phyloP scores from a whole-genome alignment of 2,797 vertebrate species.

The Halcyon leucocephala region DNA sequence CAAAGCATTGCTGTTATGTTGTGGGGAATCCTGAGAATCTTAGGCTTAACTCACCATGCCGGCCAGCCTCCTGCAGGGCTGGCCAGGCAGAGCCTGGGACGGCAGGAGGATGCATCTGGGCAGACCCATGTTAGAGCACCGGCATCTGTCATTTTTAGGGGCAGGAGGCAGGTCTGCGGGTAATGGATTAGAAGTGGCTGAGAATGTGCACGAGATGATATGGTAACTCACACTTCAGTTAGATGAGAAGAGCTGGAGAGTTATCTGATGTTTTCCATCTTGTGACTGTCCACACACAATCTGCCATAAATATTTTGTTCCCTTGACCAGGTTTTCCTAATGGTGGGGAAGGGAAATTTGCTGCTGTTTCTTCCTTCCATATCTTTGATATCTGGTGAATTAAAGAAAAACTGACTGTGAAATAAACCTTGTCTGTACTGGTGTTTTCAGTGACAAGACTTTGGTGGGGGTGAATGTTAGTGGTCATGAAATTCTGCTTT shows the following conservation, averaged over 20 bases:
- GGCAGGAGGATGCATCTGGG: not conserved
- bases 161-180: constrained; percentile 31
- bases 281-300: not conserved
- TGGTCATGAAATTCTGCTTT: not conserved
- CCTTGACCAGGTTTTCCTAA: not conserved
- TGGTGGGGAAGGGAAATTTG: not conserved
- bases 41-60: constrained; percentile 79
- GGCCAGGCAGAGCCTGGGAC: not conserved
- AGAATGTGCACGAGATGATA: not conserved
- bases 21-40: constrained; percentile 94
- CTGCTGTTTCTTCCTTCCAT: not conserved
- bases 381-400: not conserved
- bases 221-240: not conserved
- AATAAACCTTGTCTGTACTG: not conserved
- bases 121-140: constrained; percentile 1
- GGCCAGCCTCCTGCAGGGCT: constrained; percentile 73
- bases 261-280: not conserved
- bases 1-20: constrained; percentile 90
- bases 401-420: not conserved
- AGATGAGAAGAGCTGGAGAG: not conserved
- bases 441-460: not conserved
- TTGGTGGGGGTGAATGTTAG: accelerated
- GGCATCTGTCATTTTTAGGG: constrained; percentile 44
- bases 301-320: not conserved
- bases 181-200: not conserved